phyloP scores from a whole-genome alignment of 2,113 vertebrate species.

The Rhagologus leucostigma region DNA sequence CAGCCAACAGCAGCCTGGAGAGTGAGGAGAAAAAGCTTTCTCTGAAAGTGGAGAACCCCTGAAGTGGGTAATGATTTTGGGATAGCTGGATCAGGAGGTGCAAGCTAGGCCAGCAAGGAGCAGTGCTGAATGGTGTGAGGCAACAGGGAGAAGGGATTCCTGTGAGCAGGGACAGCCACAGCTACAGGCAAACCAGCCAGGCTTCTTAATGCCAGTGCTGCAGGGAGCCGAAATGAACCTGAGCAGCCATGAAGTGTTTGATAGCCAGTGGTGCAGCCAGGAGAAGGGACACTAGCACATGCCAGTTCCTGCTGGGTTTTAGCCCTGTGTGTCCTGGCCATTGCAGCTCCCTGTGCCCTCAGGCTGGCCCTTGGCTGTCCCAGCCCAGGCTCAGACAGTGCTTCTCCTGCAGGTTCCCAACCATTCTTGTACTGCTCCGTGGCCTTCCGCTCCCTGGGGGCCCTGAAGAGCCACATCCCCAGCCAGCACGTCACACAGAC shows the following conservation, averaged over 20 bases:
- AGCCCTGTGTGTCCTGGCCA: background rate
- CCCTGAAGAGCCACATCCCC: slow-evolving; percentile 77
- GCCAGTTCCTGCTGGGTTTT: background rate
- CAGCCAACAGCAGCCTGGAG: background rate
- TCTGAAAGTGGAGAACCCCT: background rate
- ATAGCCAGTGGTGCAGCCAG: background rate
- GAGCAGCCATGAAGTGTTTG: background rate
- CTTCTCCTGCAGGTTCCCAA: background rate
- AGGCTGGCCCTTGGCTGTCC: background rate
- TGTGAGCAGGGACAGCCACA: background rate
- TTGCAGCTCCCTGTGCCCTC: background rate
- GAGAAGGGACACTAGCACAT: background rate
- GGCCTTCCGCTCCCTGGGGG: slow-evolving; percentile 69
- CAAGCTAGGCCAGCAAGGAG: background rate
- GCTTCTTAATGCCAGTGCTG: background rate
- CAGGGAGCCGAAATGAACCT: background rate
- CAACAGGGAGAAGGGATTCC: background rate
- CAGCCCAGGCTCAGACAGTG: background rate
- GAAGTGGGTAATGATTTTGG: background rate
- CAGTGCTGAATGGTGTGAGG: background rate
- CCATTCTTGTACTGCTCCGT: slow-evolving; percentile 63
- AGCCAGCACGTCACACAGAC: slow-evolving; percentile 69
- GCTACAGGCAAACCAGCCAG: background rate
- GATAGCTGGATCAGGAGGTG: background rate
- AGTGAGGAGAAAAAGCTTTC: background rate